A percentile compares a stretch with the other conserved stretches of the same genome.
Evolutionary conservation across 2,797 vertebrate genomes (phyloP).

Genomic region (Pangasius macronema): DNA sequence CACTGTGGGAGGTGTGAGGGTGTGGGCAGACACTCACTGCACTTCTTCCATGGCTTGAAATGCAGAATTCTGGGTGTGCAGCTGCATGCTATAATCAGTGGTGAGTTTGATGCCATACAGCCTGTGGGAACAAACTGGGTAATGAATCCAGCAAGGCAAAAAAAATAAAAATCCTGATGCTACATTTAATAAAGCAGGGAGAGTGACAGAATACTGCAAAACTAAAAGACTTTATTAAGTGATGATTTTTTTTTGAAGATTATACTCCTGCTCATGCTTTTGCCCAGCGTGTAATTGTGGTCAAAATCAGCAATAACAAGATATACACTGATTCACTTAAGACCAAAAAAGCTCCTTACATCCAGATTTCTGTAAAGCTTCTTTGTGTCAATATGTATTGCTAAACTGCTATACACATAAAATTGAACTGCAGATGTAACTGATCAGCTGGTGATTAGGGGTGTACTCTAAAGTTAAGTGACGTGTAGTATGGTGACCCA

Average conservation of each 20-base stretch:
- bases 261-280: not conserved
- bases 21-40: conserved; percentile 37
- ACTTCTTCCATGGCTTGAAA: conserved; percentile 8
- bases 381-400: not conserved
- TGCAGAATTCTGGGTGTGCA: conserved; percentile 54
- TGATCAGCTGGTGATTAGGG: not conserved
- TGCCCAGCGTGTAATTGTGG: conserved; percentile 20
- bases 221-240: conserved; percentile 11
- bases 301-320: conserved; percentile 13
- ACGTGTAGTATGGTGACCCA: too few species aligned
- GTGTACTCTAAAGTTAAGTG: not conserved
- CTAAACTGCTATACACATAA: not conserved
- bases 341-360: not conserved
- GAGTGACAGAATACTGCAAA: conserved; percentile 17
- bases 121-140: conserved; percentile 30
- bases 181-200: conserved; percentile 1
- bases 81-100: conserved; percentile 57
- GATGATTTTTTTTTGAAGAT: conserved; percentile 1
- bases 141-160: conserved; percentile 32
- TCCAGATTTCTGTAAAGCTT: not conserved
- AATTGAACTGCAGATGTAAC: not conserved
- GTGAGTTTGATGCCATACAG: conserved; percentile 37
- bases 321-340: not conserved
- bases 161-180: conserved; percentile 35
- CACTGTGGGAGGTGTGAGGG: conserved; percentile 38